These are phyloP conservation scores for Thera britannica DNA, from an alignment of 2,888 invertebrate genomes.

Conservation along the genomic window DNA sequence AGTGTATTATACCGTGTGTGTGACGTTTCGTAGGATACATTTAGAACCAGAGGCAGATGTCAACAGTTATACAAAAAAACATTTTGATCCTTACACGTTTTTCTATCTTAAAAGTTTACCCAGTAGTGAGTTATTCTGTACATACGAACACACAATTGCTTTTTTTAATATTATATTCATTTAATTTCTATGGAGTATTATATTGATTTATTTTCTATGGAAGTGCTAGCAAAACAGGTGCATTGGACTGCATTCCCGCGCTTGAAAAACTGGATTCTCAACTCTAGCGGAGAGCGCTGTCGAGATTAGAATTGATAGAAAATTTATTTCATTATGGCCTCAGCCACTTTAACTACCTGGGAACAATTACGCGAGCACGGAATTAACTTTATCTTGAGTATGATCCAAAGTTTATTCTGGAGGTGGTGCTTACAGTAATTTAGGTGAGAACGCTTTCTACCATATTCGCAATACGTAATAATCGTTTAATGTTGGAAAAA, in stretches of 20 bases:
- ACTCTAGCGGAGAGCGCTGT: constrained; percentile 55
- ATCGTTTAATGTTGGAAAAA: no score
- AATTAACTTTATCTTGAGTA: constrained; percentile 6
- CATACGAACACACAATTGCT: no score
- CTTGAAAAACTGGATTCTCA: constrained; percentile 79
- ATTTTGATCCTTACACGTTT: no score
- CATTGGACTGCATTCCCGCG: constrained; percentile 76
- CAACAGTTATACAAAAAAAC: no score
- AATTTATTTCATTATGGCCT: constrained; percentile 57
- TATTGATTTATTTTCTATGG: constrained; percentile 58
- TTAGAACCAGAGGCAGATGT: no score
- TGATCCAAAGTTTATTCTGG: background rate
- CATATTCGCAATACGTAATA: no score
- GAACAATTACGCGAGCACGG: constrained; percentile 49
- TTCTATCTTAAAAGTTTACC: no score
- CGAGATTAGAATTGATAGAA: constrained; percentile 69
- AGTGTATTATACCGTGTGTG: no score
- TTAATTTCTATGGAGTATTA: constrained; percentile 37
- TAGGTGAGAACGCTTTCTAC: no score
- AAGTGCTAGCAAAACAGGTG: constrained; percentile 65
- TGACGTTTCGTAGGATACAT: no score
- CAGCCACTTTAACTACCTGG: constrained; percentile 50
- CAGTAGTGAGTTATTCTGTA: no score
- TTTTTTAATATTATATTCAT: background rate
- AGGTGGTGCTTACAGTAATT: background rate